A percentile compares a stretch with the other conserved stretches of the same genome.
These are phyloP conservation scores for Drosophila repletoides DNA, from an alignment of 1,140 invertebrate genomes.

Conservation along the genomic window DNA sequence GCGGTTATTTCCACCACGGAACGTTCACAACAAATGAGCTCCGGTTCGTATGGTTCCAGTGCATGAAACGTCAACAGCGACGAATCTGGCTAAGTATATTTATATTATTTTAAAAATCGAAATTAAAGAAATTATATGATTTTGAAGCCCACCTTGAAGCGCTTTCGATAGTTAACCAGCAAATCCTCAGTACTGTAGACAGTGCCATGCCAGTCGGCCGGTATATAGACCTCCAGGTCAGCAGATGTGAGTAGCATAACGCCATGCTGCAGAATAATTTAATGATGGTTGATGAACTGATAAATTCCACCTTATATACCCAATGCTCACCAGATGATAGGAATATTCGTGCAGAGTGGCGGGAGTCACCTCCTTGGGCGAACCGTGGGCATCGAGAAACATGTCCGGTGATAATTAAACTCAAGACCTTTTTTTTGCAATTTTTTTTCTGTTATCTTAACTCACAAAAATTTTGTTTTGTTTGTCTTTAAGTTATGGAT, in stretches of 20 bases:
- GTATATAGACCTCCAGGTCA: slow-evolving; percentile 41
- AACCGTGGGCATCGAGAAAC: slow-evolving; percentile 50
- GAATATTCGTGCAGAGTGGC: slow-evolving; percentile 38
- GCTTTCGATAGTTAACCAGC: slow-evolving; percentile 34
- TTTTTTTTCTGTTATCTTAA: not conserved
- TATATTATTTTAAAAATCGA: no score
- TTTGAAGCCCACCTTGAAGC: slow-evolving; percentile 46
- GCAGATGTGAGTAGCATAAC: slow-evolving; percentile 55
- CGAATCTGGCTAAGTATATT: slow-evolving; percentile 35
- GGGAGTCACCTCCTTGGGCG: slow-evolving; percentile 51
- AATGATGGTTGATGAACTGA: no score
- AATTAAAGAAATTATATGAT: no score
- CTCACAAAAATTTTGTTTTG: slow-evolving; percentile 1
- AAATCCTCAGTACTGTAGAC: slow-evolving; percentile 54
- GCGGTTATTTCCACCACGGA: slow-evolving; percentile 50
- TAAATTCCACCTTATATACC: not conserved
- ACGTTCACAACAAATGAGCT: slow-evolving; percentile 51
- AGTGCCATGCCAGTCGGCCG: slow-evolving; percentile 56
- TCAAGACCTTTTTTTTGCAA: not conserved
- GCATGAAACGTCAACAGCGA: slow-evolving; percentile 55
- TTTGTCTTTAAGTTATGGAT: not conserved
- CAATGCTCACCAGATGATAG: slow-evolving; percentile 44
- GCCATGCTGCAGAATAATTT: slow-evolving; percentile 24
- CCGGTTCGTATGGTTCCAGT: slow-evolving; percentile 49
- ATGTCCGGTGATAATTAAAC: slow-evolving; percentile 15